Evolutionary conservation across 2,113 vertebrate species (phyloP).

Genomic region (Paralichthys olivaceus): DNA sequence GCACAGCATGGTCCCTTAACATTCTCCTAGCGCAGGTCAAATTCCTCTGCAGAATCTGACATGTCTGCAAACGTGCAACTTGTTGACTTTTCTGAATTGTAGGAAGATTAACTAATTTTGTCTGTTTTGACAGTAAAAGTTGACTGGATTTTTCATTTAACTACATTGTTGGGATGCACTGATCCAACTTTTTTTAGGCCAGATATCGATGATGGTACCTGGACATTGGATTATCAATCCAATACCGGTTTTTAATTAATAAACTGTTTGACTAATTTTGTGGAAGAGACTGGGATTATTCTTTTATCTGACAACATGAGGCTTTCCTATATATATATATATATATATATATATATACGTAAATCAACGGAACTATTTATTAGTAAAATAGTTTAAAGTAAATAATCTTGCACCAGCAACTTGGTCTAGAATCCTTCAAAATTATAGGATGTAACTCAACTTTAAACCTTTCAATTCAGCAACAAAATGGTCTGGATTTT

Average conservation of each 20-base stretch:
- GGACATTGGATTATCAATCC: not conserved
- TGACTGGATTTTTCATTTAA: not conserved
- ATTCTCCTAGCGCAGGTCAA: constrained; percentile 11
- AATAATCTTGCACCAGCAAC: not conserved
- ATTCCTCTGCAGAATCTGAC: not conserved
- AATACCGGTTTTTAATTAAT: not conserved
- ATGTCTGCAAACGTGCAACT: not conserved
- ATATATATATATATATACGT: not conserved
- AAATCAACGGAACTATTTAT: not conserved
- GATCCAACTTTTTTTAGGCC: not conserved
- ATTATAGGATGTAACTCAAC: not conserved
- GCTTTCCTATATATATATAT: not conserved
- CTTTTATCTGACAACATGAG: not conserved
- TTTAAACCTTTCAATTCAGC: too few relatives aligned
- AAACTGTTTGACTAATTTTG: not conserved
- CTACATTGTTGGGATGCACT: not conserved
- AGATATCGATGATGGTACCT: not conserved
- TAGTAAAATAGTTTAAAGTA: not conserved
- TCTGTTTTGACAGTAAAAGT: not conserved
- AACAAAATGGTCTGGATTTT: too few relatives aligned
- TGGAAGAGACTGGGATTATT: not conserved
- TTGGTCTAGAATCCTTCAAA: not conserved
- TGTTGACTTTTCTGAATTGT: too few relatives aligned
- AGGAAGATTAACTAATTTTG: not conserved
- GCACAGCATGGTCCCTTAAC: constrained; percentile 7